These are phyloP conservation scores for Drosophila fuyamai DNA, from an alignment of 1,140 invertebrate species.

Conservation along the genomic window DNA sequence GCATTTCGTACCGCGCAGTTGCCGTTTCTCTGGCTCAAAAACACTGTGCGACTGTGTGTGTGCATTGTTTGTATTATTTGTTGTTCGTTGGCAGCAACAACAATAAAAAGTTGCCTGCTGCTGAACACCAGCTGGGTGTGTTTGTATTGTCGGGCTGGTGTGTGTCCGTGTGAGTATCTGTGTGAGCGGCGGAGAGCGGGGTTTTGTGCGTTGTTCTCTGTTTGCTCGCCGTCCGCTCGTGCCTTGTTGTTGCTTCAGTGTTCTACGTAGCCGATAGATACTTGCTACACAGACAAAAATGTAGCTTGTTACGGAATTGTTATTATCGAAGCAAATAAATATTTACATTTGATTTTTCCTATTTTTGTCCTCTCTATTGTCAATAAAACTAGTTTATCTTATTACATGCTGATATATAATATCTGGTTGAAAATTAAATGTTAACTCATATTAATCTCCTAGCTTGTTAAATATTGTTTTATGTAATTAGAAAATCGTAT, in stretches of 20 bases:
- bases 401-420: too few species aligned
- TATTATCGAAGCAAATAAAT: too few species aligned
- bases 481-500: too few species aligned
- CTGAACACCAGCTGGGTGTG: slow-evolving; percentile 38
- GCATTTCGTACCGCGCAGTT: slow-evolving; percentile 74
- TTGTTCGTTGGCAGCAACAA: slow-evolving; percentile 67
- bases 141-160: slow-evolving; percentile 3
- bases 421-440: too few species aligned
- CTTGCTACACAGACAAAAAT: slow-evolving; percentile 20
- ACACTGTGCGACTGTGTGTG: slow-evolving; percentile 28
- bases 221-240: slow-evolving; percentile 55
- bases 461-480: too few species aligned
- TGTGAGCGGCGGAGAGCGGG: slow-evolving; percentile 39
- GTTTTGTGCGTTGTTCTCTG: slow-evolving; percentile 73
- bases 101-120: slow-evolving; percentile 69
- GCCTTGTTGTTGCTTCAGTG: slow-evolving; percentile 52
- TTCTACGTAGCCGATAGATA: slow-evolving; percentile 79
- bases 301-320: too few species aligned
- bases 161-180: slow-evolving; percentile 7
- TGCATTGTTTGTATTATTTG: slow-evolving; percentile 81
- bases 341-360: too few species aligned
- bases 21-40: slow-evolving; percentile 59
- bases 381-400: too few species aligned
- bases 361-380: too few species aligned
- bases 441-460: too few species aligned